phyloP scores from a whole-genome alignment of 2,797 vertebrate genomes.

The Scomberomorus guttatus region DNA sequence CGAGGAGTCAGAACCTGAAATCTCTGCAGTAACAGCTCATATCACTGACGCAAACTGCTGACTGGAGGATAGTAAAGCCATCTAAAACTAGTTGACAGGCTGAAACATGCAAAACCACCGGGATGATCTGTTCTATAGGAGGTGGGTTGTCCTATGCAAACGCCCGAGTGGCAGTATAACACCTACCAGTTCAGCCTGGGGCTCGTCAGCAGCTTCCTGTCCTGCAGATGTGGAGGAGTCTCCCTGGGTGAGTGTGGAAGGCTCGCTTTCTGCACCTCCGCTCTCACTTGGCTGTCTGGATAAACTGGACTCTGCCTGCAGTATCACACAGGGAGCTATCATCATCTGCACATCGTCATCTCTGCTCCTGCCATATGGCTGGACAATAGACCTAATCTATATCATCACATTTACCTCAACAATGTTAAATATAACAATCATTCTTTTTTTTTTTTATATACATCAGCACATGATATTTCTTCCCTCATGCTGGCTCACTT shows the following conservation, averaged over 20 bases:
- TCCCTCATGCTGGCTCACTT: neutral
- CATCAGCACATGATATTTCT: neutral
- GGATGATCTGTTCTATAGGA: neutral
- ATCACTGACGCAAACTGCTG: no score
- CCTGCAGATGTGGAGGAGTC: conserved; percentile 44
- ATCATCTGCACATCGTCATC: neutral
- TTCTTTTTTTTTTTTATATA: neutral
- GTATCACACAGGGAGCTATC: conserved; percentile 21
- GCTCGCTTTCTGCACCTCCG: conserved; percentile 42
- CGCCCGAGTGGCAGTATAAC: neutral
- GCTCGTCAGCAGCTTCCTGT: conserved; percentile 43
- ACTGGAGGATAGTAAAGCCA: no score
- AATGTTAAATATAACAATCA: neutral
- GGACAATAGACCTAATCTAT: neutral
- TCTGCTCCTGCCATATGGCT: neutral
- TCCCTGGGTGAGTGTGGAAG: conserved; percentile 32
- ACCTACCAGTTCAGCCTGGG: conserved; percentile 72
- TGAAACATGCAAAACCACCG: neutral
- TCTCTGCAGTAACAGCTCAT: no score
- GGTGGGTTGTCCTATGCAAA: neutral
- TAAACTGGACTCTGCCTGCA: conserved; percentile 80
- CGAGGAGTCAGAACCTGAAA: no score
- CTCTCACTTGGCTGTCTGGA: conserved; percentile 66
- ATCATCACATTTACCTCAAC: neutral
- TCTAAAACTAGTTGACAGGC: neutral